Base-by-base conservation (phyloP, 2,113 vertebrate genomes). In the Rhinogobius similis region DNA sequence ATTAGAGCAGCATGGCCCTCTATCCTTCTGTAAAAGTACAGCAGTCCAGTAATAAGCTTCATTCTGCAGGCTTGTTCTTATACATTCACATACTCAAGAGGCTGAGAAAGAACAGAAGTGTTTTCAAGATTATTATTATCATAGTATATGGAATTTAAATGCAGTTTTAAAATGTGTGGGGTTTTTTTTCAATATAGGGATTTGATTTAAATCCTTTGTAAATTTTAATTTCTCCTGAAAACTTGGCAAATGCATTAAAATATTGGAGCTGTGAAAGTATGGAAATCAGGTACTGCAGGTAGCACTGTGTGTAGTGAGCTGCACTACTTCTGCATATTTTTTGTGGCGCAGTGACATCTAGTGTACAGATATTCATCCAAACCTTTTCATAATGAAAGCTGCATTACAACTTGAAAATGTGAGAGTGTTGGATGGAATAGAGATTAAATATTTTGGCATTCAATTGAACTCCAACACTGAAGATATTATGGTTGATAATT, bases 291-390 rank as follows among this genome's bases (percentile, higher is more conserved):
- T 21, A 41, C 55, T 48, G 43, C 62, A 62, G 62, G 24, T 24
- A 0, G 6, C 5, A 39, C 20, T n/a, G 55, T 12, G n/a, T 9
- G 29, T 16, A 23, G 16, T 27, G 20, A 11, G 46, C 29, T 4
- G 21, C 3, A 3, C 1, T 26, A 24, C 53, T 2, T 29, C 50
- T 52, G 10, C 23, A n/a, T 4, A 53, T 70, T 18, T 52, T 50
- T 69, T 13, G 66, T 43, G 16, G 16, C 69, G 82, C 23, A 82
- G 26, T 32, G 88, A 70, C 88, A 88, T 55, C 86, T 69, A 67
- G 86, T 89, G 90, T 84, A 55, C 50, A 70, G 18, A 43, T 48
- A 32, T 5, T 21, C 21, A 63, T 36, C 4, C 20, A 18, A 36
- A 24, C 20, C 29, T 32, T 58, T 18, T 18, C 24, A 58, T 29